Base-by-base conservation (phyloP, 1,140 invertebrate genomes). In the Platyscapa corneri region DNA sequence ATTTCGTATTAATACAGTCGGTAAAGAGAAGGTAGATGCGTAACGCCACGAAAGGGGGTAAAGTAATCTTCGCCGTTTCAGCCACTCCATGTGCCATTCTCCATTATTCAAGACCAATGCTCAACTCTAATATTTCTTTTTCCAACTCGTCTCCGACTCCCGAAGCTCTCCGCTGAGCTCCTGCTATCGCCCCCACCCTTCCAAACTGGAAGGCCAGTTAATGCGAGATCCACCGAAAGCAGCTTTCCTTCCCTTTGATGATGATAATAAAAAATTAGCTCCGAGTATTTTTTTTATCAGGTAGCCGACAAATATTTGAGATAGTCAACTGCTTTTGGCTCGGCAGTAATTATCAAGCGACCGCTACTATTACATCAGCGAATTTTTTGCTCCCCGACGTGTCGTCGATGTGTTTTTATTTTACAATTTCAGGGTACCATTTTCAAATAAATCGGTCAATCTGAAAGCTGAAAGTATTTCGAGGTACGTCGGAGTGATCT, bases 101-200 rank as follows among this genome's bases (percentile, higher is more conserved):
- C 65, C 84, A 85, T 85, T 85, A 85, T 85, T 85, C 84, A 85
- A 27, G 65, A 81, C 77, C 67, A 64, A 85, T 85, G 46, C 67
- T 80, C 67, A 27, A 14, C 64, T 32, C 23, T 60, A 23, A 60
- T 60, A 27, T 60, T 60, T 60, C 56, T 60, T 60, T 60, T 60
- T 27, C 53, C 23, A 23, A 53, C 56, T 60, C 27, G 27, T 5
- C 27, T 27, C 56, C 5, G 27, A 10, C 8, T 53, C 16, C n/a
- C n/a, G n/a, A n/a, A n/a, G n/a, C 18, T 53, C 49, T 18, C 49
- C 2, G 18, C 49, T 53, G 18, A 7, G 49, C 49, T 53, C 18
- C 6, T 20, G 16, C 18, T 18, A 18, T 16, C 18, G 18, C 18
- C 49, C 49, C 49, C 18, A 2, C 6, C n/a, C n/a, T n/a, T n/a